phyloP scores from a whole-genome alignment of 1,140 invertebrate genomes.

The Galleria mellonella region DNA sequence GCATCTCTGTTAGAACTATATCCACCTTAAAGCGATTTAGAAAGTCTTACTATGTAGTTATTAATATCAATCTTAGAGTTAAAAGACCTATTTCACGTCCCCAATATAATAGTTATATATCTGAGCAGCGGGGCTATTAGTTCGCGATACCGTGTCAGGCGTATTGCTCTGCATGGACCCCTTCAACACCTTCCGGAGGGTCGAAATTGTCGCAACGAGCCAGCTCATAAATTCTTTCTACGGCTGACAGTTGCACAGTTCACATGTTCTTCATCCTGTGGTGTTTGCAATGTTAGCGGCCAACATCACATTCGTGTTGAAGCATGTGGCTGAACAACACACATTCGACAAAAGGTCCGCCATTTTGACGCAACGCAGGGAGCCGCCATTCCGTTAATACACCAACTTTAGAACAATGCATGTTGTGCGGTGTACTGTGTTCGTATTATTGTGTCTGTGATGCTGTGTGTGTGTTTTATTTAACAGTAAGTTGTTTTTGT shows the following conservation, averaged over 20 bases:
- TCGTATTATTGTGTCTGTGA: slow-evolving; percentile 5
- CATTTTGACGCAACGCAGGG: slow-evolving; percentile 22
- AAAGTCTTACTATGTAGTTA: too few relatives aligned
- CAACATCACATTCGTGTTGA: slow-evolving; percentile 34
- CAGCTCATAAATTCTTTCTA: slow-evolving; percentile 41
- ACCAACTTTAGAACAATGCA: slow-evolving; percentile 3
- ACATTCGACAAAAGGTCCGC: slow-evolving; percentile 33
- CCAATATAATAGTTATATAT: not conserved
- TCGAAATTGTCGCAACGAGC: slow-evolving; percentile 4
- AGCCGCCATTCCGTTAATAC: slow-evolving; percentile 4
- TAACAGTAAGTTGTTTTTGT: not conserved
- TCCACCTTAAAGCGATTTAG: too few relatives aligned
- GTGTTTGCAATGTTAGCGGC: slow-evolving; percentile 23
- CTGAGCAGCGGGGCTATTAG: too few relatives aligned
- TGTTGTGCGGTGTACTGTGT: not conserved
- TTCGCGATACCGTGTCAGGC: too few relatives aligned
- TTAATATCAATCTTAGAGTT: too few relatives aligned
- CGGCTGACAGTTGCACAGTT: slow-evolving; percentile 29
- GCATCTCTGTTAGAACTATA: too few relatives aligned
- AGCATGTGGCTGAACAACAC: slow-evolving; percentile 54
- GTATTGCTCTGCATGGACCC: slow-evolving; percentile 1
- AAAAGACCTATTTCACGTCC: too few relatives aligned
- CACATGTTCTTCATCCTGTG: slow-evolving; percentile 43
- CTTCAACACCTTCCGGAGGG: slow-evolving; percentile 25
- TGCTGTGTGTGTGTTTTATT: slow-evolving; percentile 3